Base-by-base conservation (phyloP, 1,140 invertebrate species). In the Aricia agestis region DNA sequence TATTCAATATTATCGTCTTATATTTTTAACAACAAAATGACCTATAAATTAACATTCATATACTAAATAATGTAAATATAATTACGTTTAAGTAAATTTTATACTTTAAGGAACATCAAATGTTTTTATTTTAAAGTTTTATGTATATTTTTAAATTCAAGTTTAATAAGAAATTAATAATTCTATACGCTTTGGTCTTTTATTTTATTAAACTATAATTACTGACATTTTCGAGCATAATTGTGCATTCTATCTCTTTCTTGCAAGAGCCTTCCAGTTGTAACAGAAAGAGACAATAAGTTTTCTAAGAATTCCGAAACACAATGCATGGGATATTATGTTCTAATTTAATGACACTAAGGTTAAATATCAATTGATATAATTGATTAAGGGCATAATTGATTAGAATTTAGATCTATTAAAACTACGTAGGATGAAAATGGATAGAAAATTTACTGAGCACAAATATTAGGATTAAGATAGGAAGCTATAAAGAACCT, bases 371-470 rank as follows among this genome's bases (percentile, higher is more conserved):
- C 11, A 52, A 15, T 52, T 52, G 45, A 15, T 52, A 52, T 52
- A 52, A 52, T 52, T 52, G 13, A 52, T 57, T 57, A 57, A 57
- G 52, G 52, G 6, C 15, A 59, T 59, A 17, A 59, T 59, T 59
- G 58, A 59, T 59, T 19, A 63, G 59, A n/a, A n/a, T n/a, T n/a
- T n/a, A n/a, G n/a, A 25, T 10, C 18, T 63, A 19, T 19, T 63
- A 63, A 25, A 63, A 63, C 59, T 63, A 63, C 11, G 19, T 63
- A 10, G 59, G 9, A 63, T 63, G 59, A 63, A 63, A 13, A 63
- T 63, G 59, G 18, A 63, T 7, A 0, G 59, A 63, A 19, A 11
- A 19, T 63, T n/a, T 17, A 63, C 59, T 19, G 59, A 63, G 18
- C 25, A 52, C 45, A 52, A 52, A 52, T 52, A 52, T 52, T 45